Evolutionary conservation across 2,888 invertebrate species (phyloP), one percentile per base, ranked within the genome.

Genomic region (Scrobipalpa costella): DNA sequence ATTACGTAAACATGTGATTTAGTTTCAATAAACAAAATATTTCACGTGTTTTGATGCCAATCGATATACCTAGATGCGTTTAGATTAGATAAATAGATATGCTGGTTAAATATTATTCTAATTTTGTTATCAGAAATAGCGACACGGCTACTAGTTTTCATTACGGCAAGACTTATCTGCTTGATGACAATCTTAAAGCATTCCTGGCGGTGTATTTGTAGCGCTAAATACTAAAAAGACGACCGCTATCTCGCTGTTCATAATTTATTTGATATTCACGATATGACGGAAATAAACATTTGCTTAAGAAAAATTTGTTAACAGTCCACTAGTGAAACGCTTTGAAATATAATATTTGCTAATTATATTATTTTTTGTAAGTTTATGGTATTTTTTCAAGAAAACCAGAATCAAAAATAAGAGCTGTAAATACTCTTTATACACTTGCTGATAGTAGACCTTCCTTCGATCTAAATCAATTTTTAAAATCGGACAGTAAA

Each of bases 171-270:
- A 34, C 55, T 55, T 55, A 55, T 55, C 34, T 34, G 21, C 34
- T 55, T 55, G 34, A 55, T 34, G 55, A 34, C 55, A 34, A 55
- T 55, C 52, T 52, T 33, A 34, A 7, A 55, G 34, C 34, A 55
- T 55, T 55, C 34, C n/a, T 27, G 15, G 52, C n/a, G 15, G n/a
- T 34, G 34, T 34, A 17, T 33, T 55, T n/a, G 55, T 34, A 6
- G 13, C 27, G 11, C 13, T 6, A 49, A 19, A 50, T 21, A 17
- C 11, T 17, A 50, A 50, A 50, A 21, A 21, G 21, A 21, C 50
- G 50, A 21, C 11, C 21, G 50, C 21, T 50, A 50, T 50, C 50
- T 50, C 9, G 15, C 8, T 21, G 0, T 21, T 21, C 11, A 19
- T 21, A 50, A 21, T 7, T 17, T 19, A 15, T 50, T 44, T 44